Evolutionary conservation across 2,797 vertebrate genomes (phyloP).

Genomic region (Lemur catta): DNA sequence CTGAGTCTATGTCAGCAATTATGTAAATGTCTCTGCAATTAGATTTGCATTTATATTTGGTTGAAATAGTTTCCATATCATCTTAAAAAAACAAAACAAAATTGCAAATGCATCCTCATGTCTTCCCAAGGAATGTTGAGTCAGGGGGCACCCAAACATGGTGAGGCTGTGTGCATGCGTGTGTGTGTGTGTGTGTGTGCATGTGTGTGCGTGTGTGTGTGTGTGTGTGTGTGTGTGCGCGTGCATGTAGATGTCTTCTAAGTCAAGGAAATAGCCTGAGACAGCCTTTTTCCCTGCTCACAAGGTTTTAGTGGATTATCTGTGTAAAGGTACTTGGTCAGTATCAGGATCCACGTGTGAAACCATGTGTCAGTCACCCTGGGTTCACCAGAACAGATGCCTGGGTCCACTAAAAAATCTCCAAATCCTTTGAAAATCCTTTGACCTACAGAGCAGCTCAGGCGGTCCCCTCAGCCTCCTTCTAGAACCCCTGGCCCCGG

Average conservation of each 20-base stretch:
- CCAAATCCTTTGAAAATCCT: not conserved
- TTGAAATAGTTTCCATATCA: conserved; percentile 7
- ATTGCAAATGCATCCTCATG: not conserved
- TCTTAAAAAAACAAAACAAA: not conserved
- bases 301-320: not conserved
- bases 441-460: not conserved
- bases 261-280: not conserved
- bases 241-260: not conserved
- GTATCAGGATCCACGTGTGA: not conserved
- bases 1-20: conserved; percentile 55
- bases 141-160: not conserved
- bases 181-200: too few species aligned
- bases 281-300: not conserved
- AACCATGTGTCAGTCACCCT: not conserved
- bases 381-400: conserved; percentile 7
- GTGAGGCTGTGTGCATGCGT: not conserved
- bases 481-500: not conserved
- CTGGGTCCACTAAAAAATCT: not conserved
- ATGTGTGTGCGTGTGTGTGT: not conserved
- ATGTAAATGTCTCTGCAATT: conserved; percentile 40
- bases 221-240: too few species aligned
- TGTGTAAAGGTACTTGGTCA: conserved; percentile 24
- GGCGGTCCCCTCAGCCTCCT: not conserved
- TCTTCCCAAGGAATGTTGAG: not conserved
- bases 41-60: conserved; percentile 63